Evolutionary conservation across 2,113 vertebrate species (phyloP), one percentile per base, ranked within the genome.

Genomic region (Microtus richardsoni): DNA sequence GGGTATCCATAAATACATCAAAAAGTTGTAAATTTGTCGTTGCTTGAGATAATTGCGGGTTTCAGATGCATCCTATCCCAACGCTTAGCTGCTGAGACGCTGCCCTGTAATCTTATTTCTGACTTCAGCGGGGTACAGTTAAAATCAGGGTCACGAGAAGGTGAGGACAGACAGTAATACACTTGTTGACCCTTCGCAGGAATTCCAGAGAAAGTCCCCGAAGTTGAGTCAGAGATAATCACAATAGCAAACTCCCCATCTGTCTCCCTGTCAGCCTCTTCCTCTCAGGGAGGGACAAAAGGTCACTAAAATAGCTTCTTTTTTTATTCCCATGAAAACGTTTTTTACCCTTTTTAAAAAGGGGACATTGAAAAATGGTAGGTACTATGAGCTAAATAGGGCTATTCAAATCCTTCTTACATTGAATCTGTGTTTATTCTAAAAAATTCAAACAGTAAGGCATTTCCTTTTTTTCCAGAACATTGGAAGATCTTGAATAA

Each of bases 201-300:
- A 99, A 99, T 99, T 99, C 98, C 98, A 99, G 99, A 99, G 99
- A 99, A 99, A 99, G 99, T 98, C 99, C 98, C 99, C 99, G 99
- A 99, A 99, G 99, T 99, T 99, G 98, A 99, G 99, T 99, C 98
- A 98, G 98, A 99, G 99, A 99, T 99, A 99, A 99, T 99, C 99
- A 99, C 99, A 99, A 99, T 99, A 99, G 99, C 99, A 99, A 99
- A 99, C 98, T 98, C 98, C 98, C 99, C 98, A 99, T 99, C 99
- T 99, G 99, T 99, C 99, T 99, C 99, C 99, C 99, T 99, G 99
- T 99, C 99, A 99, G 97, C 19, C 98, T 98, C 98, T 99, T 99
- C 99, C 99, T 99, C 99, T 98, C 97, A 95, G 98, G 98, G 99
- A 99, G 98, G 98, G 98, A 99, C 99, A 99, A 98, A 98, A 99